Evolutionary conservation across 2,888 invertebrate genomes (phyloP), one percentile per base, ranked within the genome.

Genomic region (Polietes domitor): DNA sequence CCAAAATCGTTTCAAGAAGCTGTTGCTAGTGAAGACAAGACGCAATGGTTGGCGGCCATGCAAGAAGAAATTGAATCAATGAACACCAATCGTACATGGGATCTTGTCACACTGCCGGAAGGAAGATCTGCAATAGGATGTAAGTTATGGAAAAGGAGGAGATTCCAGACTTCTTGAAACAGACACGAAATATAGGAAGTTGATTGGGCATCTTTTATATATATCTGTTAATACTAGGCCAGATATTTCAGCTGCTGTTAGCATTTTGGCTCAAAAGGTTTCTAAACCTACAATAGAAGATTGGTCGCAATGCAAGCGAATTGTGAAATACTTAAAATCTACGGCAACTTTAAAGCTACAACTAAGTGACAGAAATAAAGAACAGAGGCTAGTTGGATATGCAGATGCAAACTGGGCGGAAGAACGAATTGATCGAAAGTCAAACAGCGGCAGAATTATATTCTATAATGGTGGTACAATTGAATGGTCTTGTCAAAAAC

Each of bases 231-330:
- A 80, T 41, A 74, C 81, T 2, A 77, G 74, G 79, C 77, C 83
- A 24, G 81, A 83, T 70, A 53, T 85, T 32, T 77, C 82, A 63
- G 83, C 80, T 32, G 10, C 37, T 55, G 28, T 79, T 61, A 76
- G 68, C 28, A 83, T 84, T 74, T 80, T 89, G 12, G 87, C 88
- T 63, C 88, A 89, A 82, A 85, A 85, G 17, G 87, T 87, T 15
- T 86, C 85, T 32, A 41, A 79, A n/a, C 88, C 89, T 53, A 85
- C 84, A 41, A 19, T 81, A 61, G 74, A 86, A 47, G 89, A 90
- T 81, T 89, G 88, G 88, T 85, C 65, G 4, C 88, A 89, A 83
- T 80, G 47, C n/a, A 76, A 68, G 41, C 50, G 68, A 12, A 12
- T 77, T 41, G 2, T 77, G 15, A 68, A 58, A 55, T 77, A 77